Percentiles rank a stretch among this genome's conserved stretches.
These are phyloP conservation scores for Rhinichthys osculus DNA, from an alignment of 2,797 vertebrate genomes.

Conservation along the genomic window DNA sequence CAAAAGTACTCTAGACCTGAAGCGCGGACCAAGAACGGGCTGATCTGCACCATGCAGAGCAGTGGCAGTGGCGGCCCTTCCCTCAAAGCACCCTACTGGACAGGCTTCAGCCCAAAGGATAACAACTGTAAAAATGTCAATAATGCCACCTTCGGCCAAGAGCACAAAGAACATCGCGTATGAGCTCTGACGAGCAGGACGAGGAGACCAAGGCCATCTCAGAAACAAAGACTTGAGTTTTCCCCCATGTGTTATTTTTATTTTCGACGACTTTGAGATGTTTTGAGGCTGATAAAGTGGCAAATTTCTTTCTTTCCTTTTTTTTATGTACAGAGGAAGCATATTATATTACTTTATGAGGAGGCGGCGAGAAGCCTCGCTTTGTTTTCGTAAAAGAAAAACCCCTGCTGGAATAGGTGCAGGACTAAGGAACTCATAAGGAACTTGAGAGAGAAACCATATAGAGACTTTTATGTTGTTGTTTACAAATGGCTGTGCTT, in stretches of 20 bases:
- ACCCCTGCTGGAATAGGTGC: conserved; percentile 65
- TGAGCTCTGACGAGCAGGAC: conserved; percentile 72
- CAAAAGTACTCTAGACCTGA: conserved; percentile 86
- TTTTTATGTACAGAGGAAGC: conserved; percentile 73
- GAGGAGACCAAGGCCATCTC: conserved; percentile 61
- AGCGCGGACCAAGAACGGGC: conserved; percentile 78
- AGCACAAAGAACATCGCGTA: conserved; percentile 85
- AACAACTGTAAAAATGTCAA: conserved; percentile 91
- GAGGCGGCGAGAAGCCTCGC: conserved; percentile 66
- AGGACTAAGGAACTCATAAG: conserved; percentile 59
- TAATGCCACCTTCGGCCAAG: conserved; percentile 77
- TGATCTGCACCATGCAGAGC: conserved; percentile 82
- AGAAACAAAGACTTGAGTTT: conserved; percentile 70
- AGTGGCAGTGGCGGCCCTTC: conserved; percentile 69
- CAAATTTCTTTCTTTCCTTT: conserved; percentile 64
- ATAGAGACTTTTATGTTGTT: conserved; percentile 69
- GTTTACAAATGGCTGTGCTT: conserved; percentile 77
- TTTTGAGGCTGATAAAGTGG: conserved; percentile 67
- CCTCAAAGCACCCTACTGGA: conserved; percentile 88
- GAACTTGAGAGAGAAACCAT: conserved; percentile 64
- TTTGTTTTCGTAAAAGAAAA: conserved; percentile 53
- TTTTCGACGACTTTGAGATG: conserved; percentile 61
- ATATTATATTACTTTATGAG: conserved; percentile 66
- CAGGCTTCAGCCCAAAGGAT: conserved; percentile 89
- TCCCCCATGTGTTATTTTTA: conserved; percentile 60